A percentile compares a stretch with the other conserved stretches of the same genome.
Evolutionary conservation across 2,888 invertebrate species (phyloP).

Genomic region (Sarcophaga rosellei): DNA sequence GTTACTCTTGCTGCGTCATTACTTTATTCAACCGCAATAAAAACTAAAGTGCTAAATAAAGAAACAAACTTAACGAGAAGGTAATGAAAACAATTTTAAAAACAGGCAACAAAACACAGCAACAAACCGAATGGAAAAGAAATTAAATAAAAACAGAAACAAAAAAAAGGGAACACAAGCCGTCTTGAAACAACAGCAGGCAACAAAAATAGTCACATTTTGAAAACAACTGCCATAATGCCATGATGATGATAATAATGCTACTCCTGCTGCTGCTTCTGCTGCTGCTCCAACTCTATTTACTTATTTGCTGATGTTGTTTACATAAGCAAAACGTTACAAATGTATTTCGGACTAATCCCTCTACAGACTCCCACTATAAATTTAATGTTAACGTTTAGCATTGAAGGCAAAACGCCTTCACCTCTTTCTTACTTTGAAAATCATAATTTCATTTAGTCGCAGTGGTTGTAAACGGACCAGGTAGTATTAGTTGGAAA

Average conservation of each 20-base stretch:
- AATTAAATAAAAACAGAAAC: not conserved
- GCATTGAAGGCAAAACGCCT: not conserved
- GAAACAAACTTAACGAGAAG: constrained; percentile 61
- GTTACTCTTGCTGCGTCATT: constrained; percentile 48
- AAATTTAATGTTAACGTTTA: not conserved
- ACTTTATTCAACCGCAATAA: constrained; percentile 56
- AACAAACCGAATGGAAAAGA: not conserved
- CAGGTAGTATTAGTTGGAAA: constrained; percentile 42
- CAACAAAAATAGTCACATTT: constrained; percentile 46
- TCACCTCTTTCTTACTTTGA: not conserved
- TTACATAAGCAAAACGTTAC: constrained; percentile 49
- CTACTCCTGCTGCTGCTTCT: not conserved
- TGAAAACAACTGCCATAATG: constrained; percentile 14
- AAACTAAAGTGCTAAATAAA: constrained; percentile 61
- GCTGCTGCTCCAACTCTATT: not conserved
- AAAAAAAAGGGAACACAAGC: not conserved
- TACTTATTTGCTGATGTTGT: constrained; percentile 24
- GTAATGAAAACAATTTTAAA: constrained; percentile 59
- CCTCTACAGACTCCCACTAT: not conserved
- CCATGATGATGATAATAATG: not conserved
- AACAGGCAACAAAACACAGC: constrained; percentile 2
- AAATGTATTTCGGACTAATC: constrained; percentile 51
- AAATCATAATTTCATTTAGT: constrained; percentile 13
- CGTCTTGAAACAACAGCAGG: constrained; percentile 34
- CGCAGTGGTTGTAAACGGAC: not conserved